Evolutionary conservation across 2,113 vertebrate genomes (phyloP).

Genomic region (Triplophysa dalaica): DNA sequence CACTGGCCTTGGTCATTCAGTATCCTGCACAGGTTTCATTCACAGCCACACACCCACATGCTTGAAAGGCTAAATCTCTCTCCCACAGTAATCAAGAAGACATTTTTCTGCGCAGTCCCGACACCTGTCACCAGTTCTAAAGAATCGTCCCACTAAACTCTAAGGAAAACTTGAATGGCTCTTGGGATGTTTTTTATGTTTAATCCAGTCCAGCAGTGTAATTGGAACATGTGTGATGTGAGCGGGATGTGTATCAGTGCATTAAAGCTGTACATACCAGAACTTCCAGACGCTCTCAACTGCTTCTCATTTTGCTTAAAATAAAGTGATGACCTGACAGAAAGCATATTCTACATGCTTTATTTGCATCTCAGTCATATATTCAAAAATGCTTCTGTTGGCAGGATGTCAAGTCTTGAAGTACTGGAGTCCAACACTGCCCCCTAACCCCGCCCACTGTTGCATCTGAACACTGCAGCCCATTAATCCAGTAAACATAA

Average conservation of each 20-base stretch:
- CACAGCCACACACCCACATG: conserved; percentile 35
- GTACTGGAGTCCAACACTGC: conserved; percentile 41
- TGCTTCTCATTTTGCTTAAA: not conserved
- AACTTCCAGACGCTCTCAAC: conserved; percentile 25
- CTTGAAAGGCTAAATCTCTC: conserved; percentile 52
- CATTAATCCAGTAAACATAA: not conserved
- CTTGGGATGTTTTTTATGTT: conserved; percentile 48
- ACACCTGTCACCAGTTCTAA: conserved; percentile 28
- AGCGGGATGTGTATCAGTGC: conserved; percentile 29
- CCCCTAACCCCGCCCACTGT: not conserved
- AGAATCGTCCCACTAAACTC: conserved; percentile 32
- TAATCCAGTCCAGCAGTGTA: conserved; percentile 28
- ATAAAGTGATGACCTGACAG: not conserved
- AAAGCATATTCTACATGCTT: conserved; percentile 40
- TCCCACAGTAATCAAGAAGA: conserved; percentile 4
- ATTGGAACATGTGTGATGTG: conserved; percentile 39
- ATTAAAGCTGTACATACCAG: conserved; percentile 49
- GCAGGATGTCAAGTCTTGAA: not conserved
- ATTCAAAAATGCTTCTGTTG: conserved; percentile 1
- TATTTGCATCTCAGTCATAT: conserved; percentile 23
- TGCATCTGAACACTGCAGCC: not conserved
- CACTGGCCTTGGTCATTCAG: conserved; percentile 55
- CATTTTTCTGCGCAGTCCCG: conserved; percentile 32
- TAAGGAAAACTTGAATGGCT: conserved; percentile 53
- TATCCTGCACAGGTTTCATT: conserved; percentile 46